phyloP scores from a whole-genome alignment of 2,113 vertebrate genomes.

The Caracal caracal region DNA sequence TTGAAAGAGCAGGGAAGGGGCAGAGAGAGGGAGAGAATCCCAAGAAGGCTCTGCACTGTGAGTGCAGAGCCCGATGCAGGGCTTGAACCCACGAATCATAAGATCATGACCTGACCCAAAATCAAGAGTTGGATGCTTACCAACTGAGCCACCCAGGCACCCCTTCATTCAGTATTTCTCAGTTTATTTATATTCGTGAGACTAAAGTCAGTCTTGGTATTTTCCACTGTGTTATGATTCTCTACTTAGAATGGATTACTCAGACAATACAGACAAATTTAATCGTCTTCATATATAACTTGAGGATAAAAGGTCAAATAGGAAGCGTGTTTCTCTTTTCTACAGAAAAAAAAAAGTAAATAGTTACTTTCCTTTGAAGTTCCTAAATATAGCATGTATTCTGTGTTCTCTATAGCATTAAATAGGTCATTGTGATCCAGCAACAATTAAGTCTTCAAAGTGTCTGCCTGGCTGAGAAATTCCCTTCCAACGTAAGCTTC shows the following conservation, averaged over 20 bases:
- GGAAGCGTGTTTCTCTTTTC: not conserved
- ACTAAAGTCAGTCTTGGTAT: constrained; percentile 39
- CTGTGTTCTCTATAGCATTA: not conserved
- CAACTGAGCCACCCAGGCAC: too few relatives aligned
- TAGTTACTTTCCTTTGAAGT: constrained; percentile 28
- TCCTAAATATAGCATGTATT: constrained; percentile 51
- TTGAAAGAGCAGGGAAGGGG: too few relatives aligned
- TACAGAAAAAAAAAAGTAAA: constrained; percentile 61
- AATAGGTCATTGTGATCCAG: not conserved
- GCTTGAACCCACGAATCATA: too few relatives aligned
- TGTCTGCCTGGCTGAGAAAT: not conserved
- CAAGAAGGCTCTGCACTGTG: too few relatives aligned
- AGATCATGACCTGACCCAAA: too few relatives aligned
- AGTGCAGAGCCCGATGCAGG: too few relatives aligned
- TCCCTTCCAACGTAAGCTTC: not conserved
- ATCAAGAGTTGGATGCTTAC: too few relatives aligned
- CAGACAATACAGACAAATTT: constrained; percentile 7
- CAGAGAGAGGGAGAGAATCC: too few relatives aligned
- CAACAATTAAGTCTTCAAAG: constrained; percentile 28
- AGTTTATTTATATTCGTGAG: not conserved
- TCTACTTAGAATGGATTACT: not conserved
- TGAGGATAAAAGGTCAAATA: constrained; percentile 58
- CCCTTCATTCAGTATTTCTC: not conserved
- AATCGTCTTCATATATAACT: constrained; percentile 25
- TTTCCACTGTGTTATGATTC: not conserved